These are phyloP conservation scores for Alca torda DNA, from an alignment of 2,797 vertebrate genomes.

Conservation along the genomic window DNA sequence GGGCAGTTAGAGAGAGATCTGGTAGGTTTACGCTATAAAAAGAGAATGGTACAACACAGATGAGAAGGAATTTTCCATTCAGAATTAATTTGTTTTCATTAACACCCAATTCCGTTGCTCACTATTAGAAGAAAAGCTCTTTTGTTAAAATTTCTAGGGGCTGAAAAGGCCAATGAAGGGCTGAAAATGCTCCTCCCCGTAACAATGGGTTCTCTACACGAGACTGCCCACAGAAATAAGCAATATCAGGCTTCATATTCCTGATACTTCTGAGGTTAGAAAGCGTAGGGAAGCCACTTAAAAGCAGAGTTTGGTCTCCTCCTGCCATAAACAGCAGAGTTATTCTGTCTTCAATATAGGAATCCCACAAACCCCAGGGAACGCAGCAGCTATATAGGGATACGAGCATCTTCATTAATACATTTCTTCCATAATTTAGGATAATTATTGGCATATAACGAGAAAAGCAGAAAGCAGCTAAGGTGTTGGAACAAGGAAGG, in stretches of 20 bases:
- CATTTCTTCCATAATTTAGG: not conserved
- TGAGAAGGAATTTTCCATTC: conserved; percentile 54
- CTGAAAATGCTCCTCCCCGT: not conserved
- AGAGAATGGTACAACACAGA: conserved; percentile 35
- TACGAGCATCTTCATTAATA: not conserved
- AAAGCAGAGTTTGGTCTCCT: not conserved
- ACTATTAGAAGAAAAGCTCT: conserved; percentile 51
- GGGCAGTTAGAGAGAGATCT: not conserved
- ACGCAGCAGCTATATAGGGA: not conserved
- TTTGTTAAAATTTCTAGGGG: conserved; percentile 27
- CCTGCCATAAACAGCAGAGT: not conserved
- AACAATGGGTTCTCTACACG: not conserved
- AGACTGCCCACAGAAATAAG: not conserved
- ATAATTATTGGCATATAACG: not conserved
- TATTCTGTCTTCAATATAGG: not conserved
- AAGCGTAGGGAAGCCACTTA: not conserved
- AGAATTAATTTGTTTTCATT: conserved; percentile 66
- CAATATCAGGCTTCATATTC: not conserved
- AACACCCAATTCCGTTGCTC: conserved; percentile 48
- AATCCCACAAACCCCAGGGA: not conserved
- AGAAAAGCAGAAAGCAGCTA: not conserved
- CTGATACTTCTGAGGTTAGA: not conserved
- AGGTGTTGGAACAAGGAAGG: not conserved
- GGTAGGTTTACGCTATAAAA: conserved; percentile 20
- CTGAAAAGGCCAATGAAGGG: conserved; percentile 14